Percentiles rank a stretch among this genome's conserved stretches.
Conservation (phyloP, 2,797 vertebrate species). For the Pseudochaenichthys georgianus region DNA sequence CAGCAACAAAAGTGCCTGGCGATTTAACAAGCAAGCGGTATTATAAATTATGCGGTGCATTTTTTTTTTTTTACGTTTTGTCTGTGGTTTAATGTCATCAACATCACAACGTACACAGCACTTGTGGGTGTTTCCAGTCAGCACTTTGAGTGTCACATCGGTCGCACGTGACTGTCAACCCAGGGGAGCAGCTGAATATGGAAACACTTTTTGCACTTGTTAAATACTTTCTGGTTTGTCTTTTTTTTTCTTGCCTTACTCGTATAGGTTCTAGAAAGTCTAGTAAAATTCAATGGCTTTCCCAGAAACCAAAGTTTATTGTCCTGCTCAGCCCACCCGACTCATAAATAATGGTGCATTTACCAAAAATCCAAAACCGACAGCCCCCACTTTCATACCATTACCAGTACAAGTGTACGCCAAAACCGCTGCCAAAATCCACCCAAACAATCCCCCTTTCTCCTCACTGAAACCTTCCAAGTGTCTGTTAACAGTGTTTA, state of each 20-base stretch:
- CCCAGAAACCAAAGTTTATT: conserved; percentile 86
- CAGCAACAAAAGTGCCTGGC: conserved; percentile 40
- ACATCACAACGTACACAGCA: conserved; percentile 62
- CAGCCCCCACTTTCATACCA: conserved; percentile 62
- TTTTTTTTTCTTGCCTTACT: conserved; percentile 58
- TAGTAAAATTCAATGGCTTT: conserved; percentile 84
- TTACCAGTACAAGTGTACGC: conserved; percentile 51
- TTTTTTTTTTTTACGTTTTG: conserved; percentile 47
- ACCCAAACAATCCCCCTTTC: conserved; percentile 71
- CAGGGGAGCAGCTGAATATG: conserved; percentile 73
- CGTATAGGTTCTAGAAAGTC: conserved; percentile 79
- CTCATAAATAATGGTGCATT: conserved; percentile 80
- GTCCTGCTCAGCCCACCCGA: conserved; percentile 73
- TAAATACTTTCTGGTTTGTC: conserved; percentile 82
- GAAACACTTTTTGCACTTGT: conserved; percentile 83
- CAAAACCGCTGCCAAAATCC: conserved; percentile 72
- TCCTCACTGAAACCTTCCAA: conserved; percentile 70
- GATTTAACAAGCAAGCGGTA: conserved; percentile 47
- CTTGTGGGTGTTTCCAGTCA: conserved; percentile 68
- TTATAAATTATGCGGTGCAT: conserved; percentile 59
- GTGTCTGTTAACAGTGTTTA: conserved; percentile 66
- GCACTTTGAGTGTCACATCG: conserved; percentile 71
- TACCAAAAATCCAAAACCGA: conserved; percentile 72
- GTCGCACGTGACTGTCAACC: conserved; percentile 47
- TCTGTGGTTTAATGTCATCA: conserved; percentile 69